These are phyloP conservation scores for Melanaphis sacchari DNA, from an alignment of 1,140 invertebrate genomes.

Conservation along the genomic window DNA sequence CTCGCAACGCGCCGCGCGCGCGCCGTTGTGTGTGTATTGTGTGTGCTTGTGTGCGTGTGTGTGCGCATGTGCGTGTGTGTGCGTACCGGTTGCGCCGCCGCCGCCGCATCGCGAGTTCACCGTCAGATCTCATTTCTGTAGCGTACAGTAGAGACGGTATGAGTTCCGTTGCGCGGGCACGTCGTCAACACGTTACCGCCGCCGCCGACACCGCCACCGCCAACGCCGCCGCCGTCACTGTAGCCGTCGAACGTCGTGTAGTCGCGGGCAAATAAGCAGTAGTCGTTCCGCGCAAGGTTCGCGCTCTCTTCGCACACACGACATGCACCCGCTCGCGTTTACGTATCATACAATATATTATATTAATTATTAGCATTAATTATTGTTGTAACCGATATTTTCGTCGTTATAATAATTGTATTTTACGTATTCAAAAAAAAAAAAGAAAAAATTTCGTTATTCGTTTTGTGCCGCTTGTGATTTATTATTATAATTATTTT, in stretches of 20 bases:
- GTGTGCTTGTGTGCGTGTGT: background rate
- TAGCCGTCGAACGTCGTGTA: background rate
- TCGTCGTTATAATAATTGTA: background rate
- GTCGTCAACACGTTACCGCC: constrained; percentile 49
- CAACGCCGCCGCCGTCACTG: background rate
- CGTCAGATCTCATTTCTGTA: constrained; percentile 22
- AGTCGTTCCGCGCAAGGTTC: constrained; percentile 20
- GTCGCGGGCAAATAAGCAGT: constrained; percentile 1
- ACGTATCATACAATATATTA: background rate
- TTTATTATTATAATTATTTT: background rate
- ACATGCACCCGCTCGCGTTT: background rate
- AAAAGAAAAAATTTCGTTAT: background rate
- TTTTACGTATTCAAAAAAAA: background rate
- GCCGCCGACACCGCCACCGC: background rate
- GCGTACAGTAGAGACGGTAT: background rate
- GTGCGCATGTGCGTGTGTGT: background rate
- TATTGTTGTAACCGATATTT: background rate
- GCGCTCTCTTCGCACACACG: constrained; percentile 24
- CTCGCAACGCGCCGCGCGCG: background rate
- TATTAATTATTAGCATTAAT: background rate
- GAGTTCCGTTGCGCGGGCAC: constrained; percentile 45
- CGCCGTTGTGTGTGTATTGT: background rate
- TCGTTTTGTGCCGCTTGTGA: background rate
- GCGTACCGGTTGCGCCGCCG: constrained; percentile 22
- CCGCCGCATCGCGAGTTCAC: constrained; percentile 17